These are phyloP conservation scores for Sebastes nivosus DNA, from an alignment of 2,797 vertebrate genomes.

Conservation along the genomic window DNA sequence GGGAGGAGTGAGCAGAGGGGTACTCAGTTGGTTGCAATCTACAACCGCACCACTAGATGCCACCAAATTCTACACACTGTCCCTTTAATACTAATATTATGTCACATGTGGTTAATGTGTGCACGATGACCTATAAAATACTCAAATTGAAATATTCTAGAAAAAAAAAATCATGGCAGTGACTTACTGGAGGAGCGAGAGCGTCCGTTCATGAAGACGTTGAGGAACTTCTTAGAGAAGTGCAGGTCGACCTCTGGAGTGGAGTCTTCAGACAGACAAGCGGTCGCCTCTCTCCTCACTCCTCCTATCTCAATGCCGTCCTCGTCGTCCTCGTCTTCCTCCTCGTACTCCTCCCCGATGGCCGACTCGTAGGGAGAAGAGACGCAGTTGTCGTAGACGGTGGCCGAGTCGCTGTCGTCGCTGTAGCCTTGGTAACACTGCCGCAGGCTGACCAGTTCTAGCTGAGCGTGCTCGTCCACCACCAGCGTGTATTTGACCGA, in stretches of 20 bases:
- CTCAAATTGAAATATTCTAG: background rate
- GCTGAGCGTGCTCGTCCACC: slow-evolving; percentile 94
- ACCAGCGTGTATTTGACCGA: slow-evolving; percentile 97
- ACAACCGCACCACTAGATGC: background rate
- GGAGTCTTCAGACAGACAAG: slow-evolving; percentile 92
- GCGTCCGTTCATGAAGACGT: slow-evolving; percentile 96
- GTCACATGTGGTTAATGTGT: background rate
- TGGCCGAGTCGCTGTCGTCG: slow-evolving; percentile 95
- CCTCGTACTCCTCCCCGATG: slow-evolving; percentile 93
- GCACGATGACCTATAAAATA: background rate
- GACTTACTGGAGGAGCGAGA: slow-evolving; percentile 96
- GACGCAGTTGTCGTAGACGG: slow-evolving; percentile 95
- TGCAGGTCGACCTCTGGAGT: slow-evolving; percentile 91
- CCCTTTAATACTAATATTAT: background rate
- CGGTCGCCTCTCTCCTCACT: slow-evolving; percentile 84
- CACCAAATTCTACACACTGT: background rate
- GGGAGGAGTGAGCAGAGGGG: too few relatives aligned
- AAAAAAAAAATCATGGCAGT: background rate
- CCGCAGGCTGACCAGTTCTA: slow-evolving; percentile 94
- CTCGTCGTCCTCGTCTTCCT: slow-evolving; percentile 82
- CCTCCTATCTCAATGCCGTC: slow-evolving; percentile 52
- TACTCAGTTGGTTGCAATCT: too few relatives aligned
- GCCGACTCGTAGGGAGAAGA: slow-evolving; percentile 95
- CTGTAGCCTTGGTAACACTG: slow-evolving; percentile 96
- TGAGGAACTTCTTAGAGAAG: slow-evolving; percentile 98